These are phyloP conservation scores for Zaprionus vittiger DNA, from an alignment of 1,140 invertebrate species.

Conservation along the genomic window DNA sequence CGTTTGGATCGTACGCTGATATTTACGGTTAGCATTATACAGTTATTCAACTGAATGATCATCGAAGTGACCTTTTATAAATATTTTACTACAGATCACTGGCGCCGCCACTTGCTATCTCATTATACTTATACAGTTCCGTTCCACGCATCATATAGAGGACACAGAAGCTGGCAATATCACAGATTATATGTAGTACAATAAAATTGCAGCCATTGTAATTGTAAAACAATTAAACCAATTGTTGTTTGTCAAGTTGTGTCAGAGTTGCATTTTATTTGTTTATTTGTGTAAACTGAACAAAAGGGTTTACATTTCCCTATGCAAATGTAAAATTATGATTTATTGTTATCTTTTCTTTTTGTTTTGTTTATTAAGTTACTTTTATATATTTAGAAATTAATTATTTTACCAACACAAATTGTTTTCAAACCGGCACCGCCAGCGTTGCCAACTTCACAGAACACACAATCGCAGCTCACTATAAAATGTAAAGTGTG, in stretches of 20 bases:
- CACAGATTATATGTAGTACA: slow-evolving; percentile 16
- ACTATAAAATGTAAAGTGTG: neutral
- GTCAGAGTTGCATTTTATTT: neutral
- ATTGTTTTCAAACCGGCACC: neutral
- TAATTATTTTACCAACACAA: neutral
- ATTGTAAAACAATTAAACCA: neutral
- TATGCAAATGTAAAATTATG: no score
- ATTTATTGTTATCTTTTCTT: no score
- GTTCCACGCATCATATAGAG: slow-evolving; percentile 62
- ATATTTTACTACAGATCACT: slow-evolving; percentile 53
- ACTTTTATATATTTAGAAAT: neutral
- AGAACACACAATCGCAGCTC: neutral
- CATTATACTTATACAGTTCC: slow-evolving; percentile 78
- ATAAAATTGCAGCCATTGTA: neutral
- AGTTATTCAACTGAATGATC: neutral
- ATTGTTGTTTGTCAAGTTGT: neutral
- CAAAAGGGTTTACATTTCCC: no score
- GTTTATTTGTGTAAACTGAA: no score
- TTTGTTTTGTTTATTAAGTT: neutral
- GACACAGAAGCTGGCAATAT: slow-evolving; percentile 31
- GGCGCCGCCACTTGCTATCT: slow-evolving; percentile 80
- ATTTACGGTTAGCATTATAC: slow-evolving; percentile 67
- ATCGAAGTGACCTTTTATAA: neutral
- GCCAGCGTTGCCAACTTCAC: neutral
- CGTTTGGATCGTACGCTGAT: slow-evolving; percentile 78